Percentiles rank a stretch among this genome's conserved stretches.
Conservation (phyloP, 1,140 invertebrate genomes). For the Araneus ventricosus region DNA sequence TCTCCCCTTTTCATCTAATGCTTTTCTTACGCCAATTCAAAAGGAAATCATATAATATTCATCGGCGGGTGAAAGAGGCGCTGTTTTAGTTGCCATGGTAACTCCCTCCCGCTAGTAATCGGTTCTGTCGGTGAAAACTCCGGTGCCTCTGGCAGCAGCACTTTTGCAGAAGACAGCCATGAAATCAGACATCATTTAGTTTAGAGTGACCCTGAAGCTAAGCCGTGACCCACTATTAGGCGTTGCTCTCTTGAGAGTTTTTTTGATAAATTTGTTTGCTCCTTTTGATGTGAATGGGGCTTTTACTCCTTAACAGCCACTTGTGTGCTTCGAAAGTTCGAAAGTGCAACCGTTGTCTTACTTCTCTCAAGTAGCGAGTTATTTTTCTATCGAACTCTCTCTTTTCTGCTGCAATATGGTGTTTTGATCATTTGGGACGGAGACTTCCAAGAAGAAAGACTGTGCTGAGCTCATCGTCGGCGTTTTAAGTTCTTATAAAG, state of each 20-base stretch:
- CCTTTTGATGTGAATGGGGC: not conserved
- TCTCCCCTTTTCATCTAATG: slow-evolving; percentile 16
- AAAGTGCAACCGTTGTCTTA: slow-evolving; percentile 47
- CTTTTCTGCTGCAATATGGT: not conserved
- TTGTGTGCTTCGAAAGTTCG: slow-evolving; percentile 44
- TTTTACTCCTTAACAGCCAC: slow-evolving; percentile 19
- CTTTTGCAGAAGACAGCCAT: slow-evolving; percentile 47
- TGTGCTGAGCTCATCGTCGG: too few species aligned
- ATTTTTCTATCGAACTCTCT: not conserved
- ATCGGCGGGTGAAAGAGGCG: slow-evolving; percentile 41
- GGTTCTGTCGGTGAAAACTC: slow-evolving; percentile 6
- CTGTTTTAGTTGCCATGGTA: slow-evolving; percentile 47
- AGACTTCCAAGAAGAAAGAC: not conserved
- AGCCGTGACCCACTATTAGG: slow-evolving; percentile 72
- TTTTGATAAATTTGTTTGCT: not conserved
- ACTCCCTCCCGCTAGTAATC: slow-evolving; percentile 60
- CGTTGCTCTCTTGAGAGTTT: slow-evolving; percentile 34
- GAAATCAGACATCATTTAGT: slow-evolving; percentile 56
- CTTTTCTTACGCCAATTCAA: not conserved
- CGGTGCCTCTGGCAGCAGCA: not conserved
- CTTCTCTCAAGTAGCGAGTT: not conserved
- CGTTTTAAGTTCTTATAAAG: too few species aligned
- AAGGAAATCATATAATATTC: slow-evolving; percentile 48
- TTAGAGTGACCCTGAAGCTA: slow-evolving; percentile 55
- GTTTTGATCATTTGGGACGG: not conserved